Conservation (phyloP, 1,140 invertebrate genomes). For the Stegodyphus dumicola region DNA sequence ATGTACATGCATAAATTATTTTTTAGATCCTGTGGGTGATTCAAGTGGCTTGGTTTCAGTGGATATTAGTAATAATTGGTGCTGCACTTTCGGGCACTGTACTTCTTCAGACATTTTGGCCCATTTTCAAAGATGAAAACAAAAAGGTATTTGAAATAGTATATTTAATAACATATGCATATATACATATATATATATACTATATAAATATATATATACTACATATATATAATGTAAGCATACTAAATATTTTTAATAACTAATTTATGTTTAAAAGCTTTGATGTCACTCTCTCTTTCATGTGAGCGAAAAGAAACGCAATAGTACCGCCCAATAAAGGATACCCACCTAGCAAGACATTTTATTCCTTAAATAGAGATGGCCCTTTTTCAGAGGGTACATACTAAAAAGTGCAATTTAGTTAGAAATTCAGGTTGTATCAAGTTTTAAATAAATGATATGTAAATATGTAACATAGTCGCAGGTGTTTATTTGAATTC, state of each 20-base stretch:
- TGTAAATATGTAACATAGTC: no score
- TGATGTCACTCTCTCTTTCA: background rate
- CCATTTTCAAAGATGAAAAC: conserved; percentile 76
- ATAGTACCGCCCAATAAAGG: background rate
- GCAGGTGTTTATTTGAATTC: no score
- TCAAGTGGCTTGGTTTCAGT: conserved; percentile 83
- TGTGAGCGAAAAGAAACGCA: background rate
- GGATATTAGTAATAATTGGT: conserved; percentile 84
- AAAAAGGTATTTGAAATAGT: conserved; percentile 65
- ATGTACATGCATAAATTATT: conserved; percentile 14
- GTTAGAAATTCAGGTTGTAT: no score
- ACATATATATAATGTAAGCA: background rate
- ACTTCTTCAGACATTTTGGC: conserved; percentile 82
- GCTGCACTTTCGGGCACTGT: conserved; percentile 86
- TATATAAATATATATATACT: no score
- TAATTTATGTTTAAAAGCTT: background rate
- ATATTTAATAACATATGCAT: no score
- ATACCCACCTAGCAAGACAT: background rate
- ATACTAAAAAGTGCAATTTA: no score
- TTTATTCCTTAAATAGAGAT: background rate
- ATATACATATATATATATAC: no score
- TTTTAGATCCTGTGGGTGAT: conserved; percentile 86
- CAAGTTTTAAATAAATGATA: no score
- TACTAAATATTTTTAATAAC: background rate
- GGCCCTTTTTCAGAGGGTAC: no score